A percentile compares a stretch with the other conserved stretches of the same genome.
Conservation (phyloP, 2,113 vertebrate species). For the Neoarius graeffei region DNA sequence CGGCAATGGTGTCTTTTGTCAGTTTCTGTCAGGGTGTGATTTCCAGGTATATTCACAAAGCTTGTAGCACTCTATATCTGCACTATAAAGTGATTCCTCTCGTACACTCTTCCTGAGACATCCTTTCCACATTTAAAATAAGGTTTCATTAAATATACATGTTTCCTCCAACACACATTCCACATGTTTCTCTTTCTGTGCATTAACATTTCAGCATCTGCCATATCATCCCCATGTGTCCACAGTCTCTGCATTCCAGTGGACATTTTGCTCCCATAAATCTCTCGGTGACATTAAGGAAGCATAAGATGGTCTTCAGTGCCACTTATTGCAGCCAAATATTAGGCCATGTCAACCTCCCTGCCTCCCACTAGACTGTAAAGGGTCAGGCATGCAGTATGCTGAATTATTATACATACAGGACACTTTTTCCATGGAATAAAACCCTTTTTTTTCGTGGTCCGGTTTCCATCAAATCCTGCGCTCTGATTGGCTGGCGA, state of each 20-base stretch:
- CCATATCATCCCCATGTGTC: constrained; percentile 43
- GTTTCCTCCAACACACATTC: constrained; percentile 62
- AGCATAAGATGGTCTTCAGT: constrained; percentile 63
- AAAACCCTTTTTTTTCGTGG: too few species aligned
- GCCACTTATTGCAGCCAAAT: constrained; percentile 51
- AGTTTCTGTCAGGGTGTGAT: background rate
- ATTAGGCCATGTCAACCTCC: constrained; percentile 42
- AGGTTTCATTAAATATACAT: constrained; percentile 70
- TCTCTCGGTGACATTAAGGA: constrained; percentile 66
- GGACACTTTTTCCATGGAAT: too few species aligned
- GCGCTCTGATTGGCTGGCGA: too few species aligned
- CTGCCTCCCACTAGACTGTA: constrained; percentile 33
- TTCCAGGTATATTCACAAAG: background rate
- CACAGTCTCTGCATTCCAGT: constrained; percentile 34
- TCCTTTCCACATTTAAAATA: constrained; percentile 65
- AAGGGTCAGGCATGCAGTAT: constrained; percentile 18
- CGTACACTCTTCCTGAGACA: constrained; percentile 51
- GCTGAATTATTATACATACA: constrained; percentile 20
- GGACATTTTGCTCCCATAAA: constrained; percentile 69
- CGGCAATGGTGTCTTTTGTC: background rate
- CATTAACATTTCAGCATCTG: constrained; percentile 72
- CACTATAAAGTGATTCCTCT: background rate
- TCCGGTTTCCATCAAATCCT: too few species aligned
- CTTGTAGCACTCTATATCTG: constrained; percentile 1
- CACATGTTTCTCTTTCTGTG: constrained; percentile 65